A percentile compares a stretch with the other conserved stretches of the same genome.
phyloP scores from a whole-genome alignment of 1,140 invertebrate genomes.

The Bradynema listronoti region DNA sequence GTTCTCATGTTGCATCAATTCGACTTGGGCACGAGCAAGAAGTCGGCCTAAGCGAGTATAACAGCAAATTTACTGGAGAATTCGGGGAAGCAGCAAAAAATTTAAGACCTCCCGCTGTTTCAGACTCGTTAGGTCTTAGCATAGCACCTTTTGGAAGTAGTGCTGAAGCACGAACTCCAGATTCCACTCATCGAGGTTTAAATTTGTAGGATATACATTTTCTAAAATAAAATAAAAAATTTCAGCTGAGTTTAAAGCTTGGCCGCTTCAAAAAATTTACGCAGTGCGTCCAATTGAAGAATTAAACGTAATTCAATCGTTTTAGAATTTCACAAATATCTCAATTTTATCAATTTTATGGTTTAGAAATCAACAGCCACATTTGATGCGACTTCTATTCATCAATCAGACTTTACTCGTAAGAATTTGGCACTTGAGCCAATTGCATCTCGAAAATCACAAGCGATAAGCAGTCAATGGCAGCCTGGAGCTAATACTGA shows the following conservation, averaged over 20 bases:
- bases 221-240: neutral
- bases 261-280: neutral
- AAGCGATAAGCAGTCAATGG: too few relatives aligned
- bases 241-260: slow-evolving; percentile 12
- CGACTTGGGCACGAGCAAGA: neutral
- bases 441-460: too few relatives aligned
- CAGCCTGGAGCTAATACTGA: neutral
- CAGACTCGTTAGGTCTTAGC: too few relatives aligned
- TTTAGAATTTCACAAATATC: neutral
- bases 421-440: neutral
- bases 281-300: neutral
- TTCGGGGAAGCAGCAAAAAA: neutral
- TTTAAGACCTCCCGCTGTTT: too few relatives aligned
- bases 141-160: too few relatives aligned
- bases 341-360: neutral
- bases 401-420: slow-evolving; percentile 1
- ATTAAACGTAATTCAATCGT: neutral
- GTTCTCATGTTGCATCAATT: slow-evolving; percentile 3
- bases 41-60: slow-evolving; percentile 5
- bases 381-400: slow-evolving; percentile 8
- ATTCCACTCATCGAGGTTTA: slow-evolving; percentile 3
- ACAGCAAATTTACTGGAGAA: slow-evolving; percentile 2
- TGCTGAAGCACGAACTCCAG: too few relatives aligned
- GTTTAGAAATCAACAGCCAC: slow-evolving; percentile 6
- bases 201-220: neutral